Percentiles rank a stretch among this genome's conserved stretches.
Conservation (phyloP, 2,888 invertebrate genomes). For the Scelioninae gen. 1 region DNA sequence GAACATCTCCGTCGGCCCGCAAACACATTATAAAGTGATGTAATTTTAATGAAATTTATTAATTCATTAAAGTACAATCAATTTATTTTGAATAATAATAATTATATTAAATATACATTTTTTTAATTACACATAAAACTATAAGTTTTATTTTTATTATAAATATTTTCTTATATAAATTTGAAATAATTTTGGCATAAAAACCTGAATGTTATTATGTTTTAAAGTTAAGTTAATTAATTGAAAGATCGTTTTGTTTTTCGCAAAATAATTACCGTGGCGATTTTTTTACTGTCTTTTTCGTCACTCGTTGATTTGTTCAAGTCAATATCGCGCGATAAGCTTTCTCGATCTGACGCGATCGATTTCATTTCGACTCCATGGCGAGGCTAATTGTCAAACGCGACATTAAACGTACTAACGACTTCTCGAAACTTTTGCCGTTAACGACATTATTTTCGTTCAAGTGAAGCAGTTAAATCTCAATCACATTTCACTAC, state of each 20-base stretch:
- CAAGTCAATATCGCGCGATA: slow-evolving; percentile 49
- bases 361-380: slow-evolving; percentile 64
- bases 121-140: neutral
- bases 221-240: neutral
- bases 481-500: slow-evolving; percentile 34
- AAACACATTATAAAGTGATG: slow-evolving; percentile 7
- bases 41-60: slow-evolving; percentile 1
- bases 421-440: slow-evolving; percentile 65
- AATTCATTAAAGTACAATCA: neutral
- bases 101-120: neutral
- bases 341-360: slow-evolving; percentile 61
- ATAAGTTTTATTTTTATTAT: no score
- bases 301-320: slow-evolving; percentile 45
- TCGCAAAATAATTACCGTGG: slow-evolving; percentile 19
- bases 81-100: neutral
- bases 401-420: slow-evolving; percentile 68
- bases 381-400: slow-evolving; percentile 64
- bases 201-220: neutral
- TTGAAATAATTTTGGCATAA: neutral
- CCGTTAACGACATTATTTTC: slow-evolving; percentile 55
- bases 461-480: slow-evolving; percentile 35
- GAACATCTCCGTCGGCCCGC: slow-evolving; percentile 35
- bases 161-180: no score
- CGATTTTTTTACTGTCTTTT: slow-evolving; percentile 41
- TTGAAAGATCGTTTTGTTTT: neutral